Percentiles rank a stretch among this genome's conserved stretches.
phyloP scores from a whole-genome alignment of 2,888 invertebrate genomes.

The Perizoma affinitatum region DNA sequence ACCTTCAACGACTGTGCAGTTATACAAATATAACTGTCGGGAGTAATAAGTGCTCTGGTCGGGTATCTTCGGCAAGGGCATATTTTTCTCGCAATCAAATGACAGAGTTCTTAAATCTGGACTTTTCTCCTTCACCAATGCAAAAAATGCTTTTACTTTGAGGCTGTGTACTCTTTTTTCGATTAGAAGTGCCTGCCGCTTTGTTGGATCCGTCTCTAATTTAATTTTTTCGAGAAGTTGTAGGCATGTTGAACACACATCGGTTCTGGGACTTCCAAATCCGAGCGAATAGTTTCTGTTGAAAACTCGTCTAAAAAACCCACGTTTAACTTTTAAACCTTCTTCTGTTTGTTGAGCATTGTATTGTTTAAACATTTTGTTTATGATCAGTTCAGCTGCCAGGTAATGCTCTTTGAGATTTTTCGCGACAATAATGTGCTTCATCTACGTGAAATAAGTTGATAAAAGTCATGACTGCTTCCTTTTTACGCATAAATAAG shows the following conservation, averaged over 20 bases:
- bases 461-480: too few relatives aligned
- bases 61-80: conserved; percentile 33
- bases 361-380: conserved; percentile 34
- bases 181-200: conserved; percentile 20
- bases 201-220: background rate
- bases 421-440: conserved; percentile 37
- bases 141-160: conserved; percentile 41
- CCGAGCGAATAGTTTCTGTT: conserved; percentile 1
- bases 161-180: conserved; percentile 39
- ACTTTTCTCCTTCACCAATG: conserved; percentile 35
- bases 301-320: conserved; percentile 9
- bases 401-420: conserved; percentile 30
- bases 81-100: conserved; percentile 40
- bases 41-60: conserved; percentile 32
- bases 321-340: conserved; percentile 29
- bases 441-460: too few relatives aligned
- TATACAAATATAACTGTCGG: background rate
- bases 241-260: conserved; percentile 9
- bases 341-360: conserved; percentile 30
- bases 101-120: conserved; percentile 33
- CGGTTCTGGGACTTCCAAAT: conserved; percentile 6
- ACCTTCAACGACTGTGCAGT: background rate
- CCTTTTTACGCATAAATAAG: too few relatives aligned
- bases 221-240: background rate
- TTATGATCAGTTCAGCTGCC: conserved; percentile 32